Evolutionary conservation across 2,797 vertebrate genomes (phyloP).

Genomic region (Chromobotia macracanthus): DNA sequence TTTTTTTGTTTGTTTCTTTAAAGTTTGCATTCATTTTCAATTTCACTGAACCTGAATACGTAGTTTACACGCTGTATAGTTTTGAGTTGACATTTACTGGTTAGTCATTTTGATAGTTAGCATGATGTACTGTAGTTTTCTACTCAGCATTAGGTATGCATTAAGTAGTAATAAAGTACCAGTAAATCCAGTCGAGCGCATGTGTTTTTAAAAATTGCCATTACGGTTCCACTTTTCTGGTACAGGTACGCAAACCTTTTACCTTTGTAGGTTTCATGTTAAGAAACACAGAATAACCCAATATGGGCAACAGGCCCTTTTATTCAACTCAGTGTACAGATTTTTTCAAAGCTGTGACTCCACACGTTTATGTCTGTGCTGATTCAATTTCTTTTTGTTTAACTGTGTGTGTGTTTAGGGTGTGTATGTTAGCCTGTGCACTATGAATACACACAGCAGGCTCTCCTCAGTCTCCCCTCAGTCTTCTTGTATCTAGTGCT

Average conservation of each 20-base stretch:
- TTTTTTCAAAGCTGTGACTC: slow-evolving; percentile 9
- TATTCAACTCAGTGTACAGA: background rate
- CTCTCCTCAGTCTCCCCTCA: slow-evolving; percentile 11
- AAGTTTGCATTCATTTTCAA: too few species aligned
- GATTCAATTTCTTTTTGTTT: slow-evolving; percentile 9
- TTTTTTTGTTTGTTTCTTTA: too few species aligned
- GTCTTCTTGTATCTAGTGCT: slow-evolving; percentile 21
- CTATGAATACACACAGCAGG: slow-evolving; percentile 10
- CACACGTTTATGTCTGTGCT: slow-evolving; percentile 35
- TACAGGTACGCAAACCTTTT: background rate
- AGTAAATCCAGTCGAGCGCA: background rate
- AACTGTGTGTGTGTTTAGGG: slow-evolving; percentile 44
- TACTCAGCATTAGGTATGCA: background rate
- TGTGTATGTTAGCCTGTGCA: slow-evolving; percentile 22
- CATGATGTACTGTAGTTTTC: too few species aligned
- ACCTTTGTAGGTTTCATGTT: background rate
- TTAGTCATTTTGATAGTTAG: too few species aligned
- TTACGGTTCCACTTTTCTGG: background rate
- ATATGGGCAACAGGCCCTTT: background rate
- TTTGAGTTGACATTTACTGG: too few species aligned
- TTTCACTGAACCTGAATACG: too few species aligned
- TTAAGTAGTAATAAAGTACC: background rate
- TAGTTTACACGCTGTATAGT: slow-evolving; percentile 1
- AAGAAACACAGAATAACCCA: background rate
- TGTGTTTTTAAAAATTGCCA: background rate